Evolutionary conservation across 2,888 invertebrate species (phyloP), one percentile per base, ranked within the genome.

Genomic region (Tetramorium bicarinatum): DNA sequence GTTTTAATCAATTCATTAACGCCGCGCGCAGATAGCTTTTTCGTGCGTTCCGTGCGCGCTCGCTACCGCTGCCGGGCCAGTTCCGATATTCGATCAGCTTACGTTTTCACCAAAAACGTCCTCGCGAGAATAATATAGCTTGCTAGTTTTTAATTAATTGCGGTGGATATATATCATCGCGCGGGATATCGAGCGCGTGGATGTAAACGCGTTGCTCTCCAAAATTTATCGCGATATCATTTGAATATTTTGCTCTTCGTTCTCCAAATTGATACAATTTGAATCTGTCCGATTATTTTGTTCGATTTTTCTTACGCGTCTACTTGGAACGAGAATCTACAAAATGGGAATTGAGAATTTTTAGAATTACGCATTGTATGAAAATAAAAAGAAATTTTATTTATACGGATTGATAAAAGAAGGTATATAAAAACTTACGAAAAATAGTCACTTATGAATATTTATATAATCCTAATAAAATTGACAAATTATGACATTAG

Each of bases 1-100:
- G 92, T 93, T 93, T 92, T 93, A 94, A 93, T 94, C 93, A 93
- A 94, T 93, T 93, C 92, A 93, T 93, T 93, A 93, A 93, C 92
- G 92, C 92, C 88, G 85, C 82, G 87, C 87, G 72, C 86, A 86
- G 83, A 89, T 89, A 82, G 83, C 85, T 86, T 83, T 87, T 82
- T 83, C 69, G 66, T 84, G 61, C 64, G 76, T 77, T 72, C 74
- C 74, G 74, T 34, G 4, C 44, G 62, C 21, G 64, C 18, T 59
- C 84, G 87, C 89, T 89, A 89, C 89, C 66, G 85, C 85, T 86
- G 77, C 75, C 85, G 82, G 59, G 76, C 79, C 83, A 67, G 67
- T 79, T 85, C 71, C 85, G 64, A 89, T 86, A 87, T 84, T 87
- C 87, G 75, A 54, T 54, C 80, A 69, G 80, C 87, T 88, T 88